A percentile compares a stretch with the other conserved stretches of the same genome.
These are phyloP conservation scores for Pedetes capensis DNA, from an alignment of 2,113 vertebrate genomes.

Conservation along the genomic window DNA sequence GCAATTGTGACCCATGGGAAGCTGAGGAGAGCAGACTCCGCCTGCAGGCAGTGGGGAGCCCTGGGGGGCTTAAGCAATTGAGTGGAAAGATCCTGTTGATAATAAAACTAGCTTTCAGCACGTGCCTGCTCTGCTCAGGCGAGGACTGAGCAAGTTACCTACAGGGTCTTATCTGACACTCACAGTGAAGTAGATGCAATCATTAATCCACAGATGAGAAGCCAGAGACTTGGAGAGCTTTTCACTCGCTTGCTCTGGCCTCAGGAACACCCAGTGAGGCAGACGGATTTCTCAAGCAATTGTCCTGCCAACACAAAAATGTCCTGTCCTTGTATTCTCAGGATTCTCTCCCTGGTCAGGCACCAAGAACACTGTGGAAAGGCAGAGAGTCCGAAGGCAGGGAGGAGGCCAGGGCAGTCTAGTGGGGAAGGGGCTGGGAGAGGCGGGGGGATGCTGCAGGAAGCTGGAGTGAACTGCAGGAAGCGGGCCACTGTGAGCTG, in stretches of 20 bases:
- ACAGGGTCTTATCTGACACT: background rate
- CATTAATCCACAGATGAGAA: background rate
- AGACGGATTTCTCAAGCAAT: rapidly evolving
- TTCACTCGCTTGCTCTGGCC: background rate
- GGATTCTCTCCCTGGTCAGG: background rate
- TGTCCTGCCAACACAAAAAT: background rate
- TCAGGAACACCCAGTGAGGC: background rate
- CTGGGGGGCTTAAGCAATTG: background rate
- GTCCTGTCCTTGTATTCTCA: background rate
- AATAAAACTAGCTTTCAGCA: background rate
- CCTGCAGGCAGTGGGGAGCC: background rate
- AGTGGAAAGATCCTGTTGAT: background rate
- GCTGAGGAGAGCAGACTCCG: background rate
- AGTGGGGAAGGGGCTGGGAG: background rate
- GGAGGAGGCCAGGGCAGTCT: background rate
- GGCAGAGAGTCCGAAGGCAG: rapidly evolving
- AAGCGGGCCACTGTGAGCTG: rapidly evolving
- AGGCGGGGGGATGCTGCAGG: background rate
- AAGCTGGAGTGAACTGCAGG: background rate
- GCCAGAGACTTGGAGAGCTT: background rate
- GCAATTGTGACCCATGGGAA: background rate
- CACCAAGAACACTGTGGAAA: background rate
- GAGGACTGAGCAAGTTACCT: rapidly evolving
- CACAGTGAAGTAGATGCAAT: rapidly evolving
- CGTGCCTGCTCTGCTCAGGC: background rate